These are phyloP conservation scores for Papilio helenus DNA, from an alignment of 1,140 invertebrate genomes.

Conservation along the genomic window DNA sequence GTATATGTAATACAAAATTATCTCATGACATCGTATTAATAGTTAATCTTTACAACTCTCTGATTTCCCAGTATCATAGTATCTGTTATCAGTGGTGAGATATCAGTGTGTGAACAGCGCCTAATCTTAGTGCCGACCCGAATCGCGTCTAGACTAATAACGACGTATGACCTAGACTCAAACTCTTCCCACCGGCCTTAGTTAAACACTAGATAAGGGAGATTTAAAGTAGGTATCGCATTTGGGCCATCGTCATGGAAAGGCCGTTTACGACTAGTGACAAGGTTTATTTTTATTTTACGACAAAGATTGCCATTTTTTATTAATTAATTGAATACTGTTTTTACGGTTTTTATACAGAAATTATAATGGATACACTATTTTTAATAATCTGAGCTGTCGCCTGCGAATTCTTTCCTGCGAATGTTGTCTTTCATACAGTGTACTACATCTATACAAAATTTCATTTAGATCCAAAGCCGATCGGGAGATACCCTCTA, in stretches of 20 bases:
- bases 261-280: constrained; percentile 22
- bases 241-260: constrained; percentile 52
- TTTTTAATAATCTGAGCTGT: too few species aligned
- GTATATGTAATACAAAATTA: constrained; percentile 28
- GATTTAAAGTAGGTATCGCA: constrained; percentile 59
- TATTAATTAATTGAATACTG: too few species aligned
- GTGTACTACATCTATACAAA: too few species aligned
- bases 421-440: too few species aligned
- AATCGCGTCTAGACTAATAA: constrained; percentile 71
- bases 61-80: constrained; percentile 66
- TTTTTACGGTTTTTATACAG: too few species aligned
- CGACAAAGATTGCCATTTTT: not conserved
- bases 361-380: too few species aligned
- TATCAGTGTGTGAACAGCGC: constrained; percentile 63
- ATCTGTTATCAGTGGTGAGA: constrained; percentile 63
- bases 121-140: constrained; percentile 72
- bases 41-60: constrained; percentile 68
- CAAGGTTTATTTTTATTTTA: constrained; percentile 2
- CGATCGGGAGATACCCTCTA: too few species aligned
- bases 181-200: constrained; percentile 60
- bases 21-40: constrained; percentile 27
- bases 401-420: too few species aligned
- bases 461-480: too few species aligned
- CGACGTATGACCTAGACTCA: constrained; percentile 74
- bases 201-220: constrained; percentile 72